A percentile compares a stretch with the other conserved stretches of the same genome.
Evolutionary conservation across 2,888 invertebrate genomes (phyloP).

Genomic region (Sinopyrophorus schimmeli): DNA sequence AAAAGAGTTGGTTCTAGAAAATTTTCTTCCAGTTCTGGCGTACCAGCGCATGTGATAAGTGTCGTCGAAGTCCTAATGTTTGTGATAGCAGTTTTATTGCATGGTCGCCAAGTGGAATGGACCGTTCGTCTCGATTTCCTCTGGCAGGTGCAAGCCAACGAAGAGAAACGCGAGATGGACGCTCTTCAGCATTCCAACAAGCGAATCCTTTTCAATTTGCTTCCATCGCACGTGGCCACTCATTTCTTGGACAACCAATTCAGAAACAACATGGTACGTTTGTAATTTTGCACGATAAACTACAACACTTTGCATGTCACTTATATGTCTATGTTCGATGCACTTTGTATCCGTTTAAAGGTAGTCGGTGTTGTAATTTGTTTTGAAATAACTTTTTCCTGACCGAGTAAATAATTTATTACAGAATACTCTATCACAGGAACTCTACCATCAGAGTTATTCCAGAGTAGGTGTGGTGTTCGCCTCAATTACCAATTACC

Average conservation of each 20-base stretch:
- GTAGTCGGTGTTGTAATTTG: slow-evolving; percentile 26
- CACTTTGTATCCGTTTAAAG: slow-evolving; percentile 22
- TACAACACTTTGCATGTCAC: slow-evolving; percentile 10
- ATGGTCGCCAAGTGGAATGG: slow-evolving; percentile 88
- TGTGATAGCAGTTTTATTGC: slow-evolving; percentile 79
- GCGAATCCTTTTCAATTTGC: slow-evolving; percentile 84
- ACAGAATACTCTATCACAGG: slow-evolving; percentile 70
- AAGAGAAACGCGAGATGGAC: slow-evolving; percentile 91
- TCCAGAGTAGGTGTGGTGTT: slow-evolving; percentile 88
- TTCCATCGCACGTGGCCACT: slow-evolving; percentile 89
- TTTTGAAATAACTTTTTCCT: slow-evolving; percentile 21
- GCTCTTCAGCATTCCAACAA: slow-evolving; percentile 89
- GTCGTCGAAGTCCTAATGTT: slow-evolving; percentile 81
- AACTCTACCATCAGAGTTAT: slow-evolving; percentile 92
- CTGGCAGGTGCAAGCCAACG: slow-evolving; percentile 84
- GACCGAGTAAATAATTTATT: slow-evolving; percentile 40
- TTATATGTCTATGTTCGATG: slow-evolving; percentile 20
- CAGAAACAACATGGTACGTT: slow-evolving; percentile 78
- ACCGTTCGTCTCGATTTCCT: slow-evolving; percentile 82
- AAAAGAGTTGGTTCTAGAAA: too few species aligned
- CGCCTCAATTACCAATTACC: slow-evolving; percentile 91
- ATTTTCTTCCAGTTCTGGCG: slow-evolving; percentile 63
- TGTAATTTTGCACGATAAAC: slow-evolving; percentile 1
- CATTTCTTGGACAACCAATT: slow-evolving; percentile 91
- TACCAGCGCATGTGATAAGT: slow-evolving; percentile 78